Evolutionary conservation across 2,888 invertebrate species (phyloP), one percentile per base, ranked within the genome.

Genomic region (Eupithecia subfuscata): DNA sequence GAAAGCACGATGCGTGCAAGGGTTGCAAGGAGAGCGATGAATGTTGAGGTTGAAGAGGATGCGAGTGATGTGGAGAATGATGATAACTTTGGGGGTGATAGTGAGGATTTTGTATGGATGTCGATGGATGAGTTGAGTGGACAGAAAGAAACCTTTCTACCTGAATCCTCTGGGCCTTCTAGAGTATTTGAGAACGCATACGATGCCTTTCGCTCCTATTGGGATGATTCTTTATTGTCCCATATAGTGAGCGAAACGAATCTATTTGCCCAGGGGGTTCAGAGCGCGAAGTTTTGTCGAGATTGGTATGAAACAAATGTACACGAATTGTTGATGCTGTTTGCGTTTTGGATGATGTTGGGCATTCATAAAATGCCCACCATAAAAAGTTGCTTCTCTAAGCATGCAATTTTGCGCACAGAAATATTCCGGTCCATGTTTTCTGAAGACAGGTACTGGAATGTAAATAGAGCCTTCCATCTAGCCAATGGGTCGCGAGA

Each of bases 381-480:
- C 56, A 67, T 72, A 18, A 72, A 65, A 52, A 52, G 52, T 52
- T 82, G 82, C 40, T 84, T 82, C 75, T 79, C 80, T 18, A 75
- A 68, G 7, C 72, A 79, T n/a, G 71, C 77, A 4, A 69, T 82
- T 40, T 73, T 84, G 70, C 76, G 78, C 0, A 80, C 79, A 65
- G 70, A 72, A 74, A 63, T 70, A 7, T 74, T 70, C 52, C 40
- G 74, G 52, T 70, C 64, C 8, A 69, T 82, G 40, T 81, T 82
- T 65, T 64, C 74, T 14, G 75, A 63, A 16, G 67, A 52, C 14
- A 76, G 79, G 48, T 82, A 79, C 78, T 69, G 69, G 63, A 48
- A 73, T 22, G 67, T 82, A 5, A 72, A 73, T 12, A 73, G 77
- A 34, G 81, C 81, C 22, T 73, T 82, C 16, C 69, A 81, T 70